Conservation (phyloP, 2,797 vertebrate genomes). For the Peromyscus aztecus region DNA sequence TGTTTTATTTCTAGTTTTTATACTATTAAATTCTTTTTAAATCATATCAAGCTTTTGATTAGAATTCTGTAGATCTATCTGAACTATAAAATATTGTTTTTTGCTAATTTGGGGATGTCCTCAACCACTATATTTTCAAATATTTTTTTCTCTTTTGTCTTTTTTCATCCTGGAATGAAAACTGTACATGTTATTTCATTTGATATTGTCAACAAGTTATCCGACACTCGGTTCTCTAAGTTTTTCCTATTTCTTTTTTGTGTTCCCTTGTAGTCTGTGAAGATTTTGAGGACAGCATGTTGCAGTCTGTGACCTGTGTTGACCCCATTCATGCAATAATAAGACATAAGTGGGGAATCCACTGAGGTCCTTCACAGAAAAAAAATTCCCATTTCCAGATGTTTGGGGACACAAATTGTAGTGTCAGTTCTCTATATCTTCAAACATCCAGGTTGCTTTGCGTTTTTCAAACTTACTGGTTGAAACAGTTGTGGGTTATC, state of each 20-base stretch:
- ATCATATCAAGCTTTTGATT: not conserved
- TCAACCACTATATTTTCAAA: not conserved
- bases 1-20: not conserved
- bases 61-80: not conserved
- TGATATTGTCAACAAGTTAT: not conserved
- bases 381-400: not conserved
- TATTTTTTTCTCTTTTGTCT: not conserved
- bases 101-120: not conserved
- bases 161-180: not conserved
- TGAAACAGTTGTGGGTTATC: not conserved
- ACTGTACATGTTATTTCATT: not conserved
- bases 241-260: not conserved
- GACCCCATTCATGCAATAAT: not conserved
- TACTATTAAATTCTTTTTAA: not conserved
- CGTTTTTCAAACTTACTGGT: not conserved
- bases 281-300: not conserved
- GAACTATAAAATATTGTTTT: conserved; percentile 14
- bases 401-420: not conserved
- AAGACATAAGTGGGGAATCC: not conserved
- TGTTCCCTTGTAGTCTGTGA: not conserved
- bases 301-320: not conserved
- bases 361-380: not conserved
- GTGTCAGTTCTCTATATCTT: not conserved
- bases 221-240: not conserved
- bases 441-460: not conserved